Conservation (phyloP, 2,888 invertebrate genomes). For the Agonopterix arenella region DNA sequence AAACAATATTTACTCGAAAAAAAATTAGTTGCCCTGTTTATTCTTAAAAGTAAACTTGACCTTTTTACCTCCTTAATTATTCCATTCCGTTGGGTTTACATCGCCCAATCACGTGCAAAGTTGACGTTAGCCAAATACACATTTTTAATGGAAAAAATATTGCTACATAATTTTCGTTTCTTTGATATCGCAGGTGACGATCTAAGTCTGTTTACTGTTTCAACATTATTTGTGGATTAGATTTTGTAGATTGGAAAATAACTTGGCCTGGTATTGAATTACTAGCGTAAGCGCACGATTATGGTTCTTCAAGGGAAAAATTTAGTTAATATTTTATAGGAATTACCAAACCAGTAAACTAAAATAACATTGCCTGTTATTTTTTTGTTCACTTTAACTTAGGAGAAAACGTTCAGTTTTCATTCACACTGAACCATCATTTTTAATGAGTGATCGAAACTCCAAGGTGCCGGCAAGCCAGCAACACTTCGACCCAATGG, state of each 20-base stretch:
- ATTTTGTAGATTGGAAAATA: neutral
- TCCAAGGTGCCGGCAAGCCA: too few species aligned
- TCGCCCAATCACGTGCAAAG: slow-evolving; percentile 8
- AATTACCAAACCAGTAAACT: too few species aligned
- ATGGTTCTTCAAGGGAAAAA: too few species aligned
- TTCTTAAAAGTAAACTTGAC: slow-evolving; percentile 6
- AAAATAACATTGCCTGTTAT: too few species aligned
- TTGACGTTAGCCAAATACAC: slow-evolving; percentile 7
- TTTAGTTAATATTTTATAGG: neutral
- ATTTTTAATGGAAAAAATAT: slow-evolving; percentile 4
- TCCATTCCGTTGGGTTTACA: slow-evolving; percentile 3
- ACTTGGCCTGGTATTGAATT: neutral
- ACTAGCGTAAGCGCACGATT: neutral
- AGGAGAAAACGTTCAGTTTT: too few species aligned
- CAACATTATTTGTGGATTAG: neutral
- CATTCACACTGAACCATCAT: too few species aligned
- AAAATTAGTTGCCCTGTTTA: slow-evolving; percentile 1
- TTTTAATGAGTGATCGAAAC: too few species aligned
- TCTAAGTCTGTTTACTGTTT: neutral
- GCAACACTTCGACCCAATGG: too few species aligned
- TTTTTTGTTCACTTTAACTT: too few species aligned
- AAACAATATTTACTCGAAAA: neutral
- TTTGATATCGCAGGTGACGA: neutral
- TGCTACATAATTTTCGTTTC: neutral
- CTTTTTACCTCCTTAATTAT: slow-evolving; percentile 7